These are phyloP conservation scores for Dromiciops gliroides DNA, from an alignment of 2,113 vertebrate species.

Conservation along the genomic window DNA sequence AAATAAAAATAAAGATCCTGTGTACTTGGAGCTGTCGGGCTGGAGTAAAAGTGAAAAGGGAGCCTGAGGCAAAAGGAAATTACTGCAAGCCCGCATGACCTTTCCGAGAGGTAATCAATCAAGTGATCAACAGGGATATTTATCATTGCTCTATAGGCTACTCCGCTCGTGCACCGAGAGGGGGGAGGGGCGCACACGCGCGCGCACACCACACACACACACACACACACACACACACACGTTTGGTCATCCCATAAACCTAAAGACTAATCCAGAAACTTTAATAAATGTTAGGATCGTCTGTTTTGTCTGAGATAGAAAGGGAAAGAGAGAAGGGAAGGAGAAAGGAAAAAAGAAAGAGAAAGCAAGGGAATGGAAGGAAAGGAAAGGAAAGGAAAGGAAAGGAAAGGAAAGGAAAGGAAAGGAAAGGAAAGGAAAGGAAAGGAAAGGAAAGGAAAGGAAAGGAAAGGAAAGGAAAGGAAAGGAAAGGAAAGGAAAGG, in stretches of 20 bases:
- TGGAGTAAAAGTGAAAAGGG: conserved; percentile 97
- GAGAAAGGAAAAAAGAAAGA: rapidly evolving
- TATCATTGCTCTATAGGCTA: conserved; percentile 94
- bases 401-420: background rate
- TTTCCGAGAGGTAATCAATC: conserved; percentile 99
- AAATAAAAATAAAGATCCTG: conserved; percentile 92
- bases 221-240: conserved; percentile 66
- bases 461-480: background rate
- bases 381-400: background rate
- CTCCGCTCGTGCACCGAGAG: conserved; percentile 82
- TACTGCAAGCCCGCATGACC: conserved; percentile 97
- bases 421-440: conserved; percentile 40
- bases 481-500: too few relatives aligned
- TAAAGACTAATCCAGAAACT: conserved; percentile 71
- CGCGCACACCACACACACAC: background rate
- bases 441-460: conserved; percentile 10
- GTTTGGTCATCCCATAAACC: conserved; percentile 81
- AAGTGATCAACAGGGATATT: conserved; percentile 99
- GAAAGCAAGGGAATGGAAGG: too few relatives aligned
- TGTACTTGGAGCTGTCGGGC: conserved; percentile 90
- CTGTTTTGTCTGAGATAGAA: conserved; percentile 56
- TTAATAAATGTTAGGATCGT: conserved; percentile 71
- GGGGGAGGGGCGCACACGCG: background rate
- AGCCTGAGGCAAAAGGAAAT: conserved; percentile 99
- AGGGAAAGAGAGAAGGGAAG: conserved; percentile 21